Conservation (phyloP, 2,888 invertebrate genomes). For the Leptarthrus brevirostris region DNA sequence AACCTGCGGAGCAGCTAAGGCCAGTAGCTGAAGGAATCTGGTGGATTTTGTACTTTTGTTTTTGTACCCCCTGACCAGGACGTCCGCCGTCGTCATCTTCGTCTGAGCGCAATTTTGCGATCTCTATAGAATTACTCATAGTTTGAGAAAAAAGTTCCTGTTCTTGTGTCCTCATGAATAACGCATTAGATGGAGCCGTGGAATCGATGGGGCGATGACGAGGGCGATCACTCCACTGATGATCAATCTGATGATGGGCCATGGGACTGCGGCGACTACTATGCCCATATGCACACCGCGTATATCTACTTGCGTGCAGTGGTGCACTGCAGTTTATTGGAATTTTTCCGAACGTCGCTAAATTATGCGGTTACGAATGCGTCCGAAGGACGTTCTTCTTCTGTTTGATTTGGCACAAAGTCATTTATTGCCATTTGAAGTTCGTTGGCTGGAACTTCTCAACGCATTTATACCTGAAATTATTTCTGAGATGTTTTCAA, state of each 20-base stretch:
- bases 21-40: constrained; percentile 49
- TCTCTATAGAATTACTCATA: constrained; percentile 51
- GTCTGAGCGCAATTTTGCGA: constrained; percentile 45
- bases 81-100: constrained; percentile 26
- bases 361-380: constrained; percentile 45
- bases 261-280: constrained; percentile 9
- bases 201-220: constrained; percentile 40
- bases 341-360: constrained; percentile 38
- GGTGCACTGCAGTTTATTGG: constrained; percentile 31
- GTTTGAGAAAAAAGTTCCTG: constrained; percentile 49
- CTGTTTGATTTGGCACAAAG: background rate
- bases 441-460: too few relatives aligned
- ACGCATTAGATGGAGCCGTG: constrained; percentile 49
- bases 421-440: too few relatives aligned
- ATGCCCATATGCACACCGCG: constrained; percentile 13
- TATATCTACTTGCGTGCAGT: background rate
- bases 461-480: too few relatives aligned
- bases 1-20: constrained; percentile 21
- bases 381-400: constrained; percentile 35
- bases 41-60: constrained; percentile 49
- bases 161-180: constrained; percentile 53
- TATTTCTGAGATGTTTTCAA: too few relatives aligned
- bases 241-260: constrained; percentile 34
- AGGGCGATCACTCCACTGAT: constrained; percentile 41
- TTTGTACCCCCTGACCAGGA: constrained; percentile 46